Conservation (phyloP, 2,797 vertebrate genomes). For the Eptatretus atami region DNA sequence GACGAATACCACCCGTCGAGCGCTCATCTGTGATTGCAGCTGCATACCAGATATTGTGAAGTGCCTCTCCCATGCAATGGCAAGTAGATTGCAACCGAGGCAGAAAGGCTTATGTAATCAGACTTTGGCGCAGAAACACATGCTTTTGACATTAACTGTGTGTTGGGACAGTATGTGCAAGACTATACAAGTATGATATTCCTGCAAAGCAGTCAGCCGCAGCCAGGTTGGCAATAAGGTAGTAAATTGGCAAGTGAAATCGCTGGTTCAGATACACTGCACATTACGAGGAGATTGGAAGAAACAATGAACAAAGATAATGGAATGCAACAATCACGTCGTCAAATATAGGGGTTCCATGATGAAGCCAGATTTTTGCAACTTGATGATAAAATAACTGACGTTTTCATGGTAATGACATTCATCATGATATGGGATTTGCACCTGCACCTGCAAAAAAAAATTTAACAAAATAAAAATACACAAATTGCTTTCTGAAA, state of each 20-base stretch:
- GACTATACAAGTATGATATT: constrained; percentile 86
- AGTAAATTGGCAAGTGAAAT: constrained; percentile 98
- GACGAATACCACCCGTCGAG: constrained; percentile 69
- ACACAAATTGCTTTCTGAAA: no score
- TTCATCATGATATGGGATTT: constrained; percentile 11
- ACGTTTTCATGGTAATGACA: constrained; percentile 94
- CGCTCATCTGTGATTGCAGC: constrained; percentile 90
- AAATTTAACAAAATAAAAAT: no score
- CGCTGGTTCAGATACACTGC: constrained; percentile 90
- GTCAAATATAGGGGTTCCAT: constrained; percentile 74
- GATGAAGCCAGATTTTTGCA: constrained; percentile 49
- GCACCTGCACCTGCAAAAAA: no score
- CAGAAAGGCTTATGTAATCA: constrained; percentile 81
- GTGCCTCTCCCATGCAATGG: constrained; percentile 85
- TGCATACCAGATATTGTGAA: constrained; percentile 97
- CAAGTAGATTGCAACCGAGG: constrained; percentile 79
- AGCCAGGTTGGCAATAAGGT: constrained; percentile 91
- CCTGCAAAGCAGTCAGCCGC: constrained; percentile 95
- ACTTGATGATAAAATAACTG: constrained; percentile 85
- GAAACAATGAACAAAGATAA: constrained; percentile 94
- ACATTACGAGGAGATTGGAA: constrained; percentile 96
- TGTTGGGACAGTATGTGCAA: constrained; percentile 97
- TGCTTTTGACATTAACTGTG: constrained; percentile 56
- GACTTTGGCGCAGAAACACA: constrained; percentile 74
- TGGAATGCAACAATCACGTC: constrained; percentile 79